Conservation (phyloP, 1,140 invertebrate genomes). For the Dinothrombium tinctorium region DNA sequence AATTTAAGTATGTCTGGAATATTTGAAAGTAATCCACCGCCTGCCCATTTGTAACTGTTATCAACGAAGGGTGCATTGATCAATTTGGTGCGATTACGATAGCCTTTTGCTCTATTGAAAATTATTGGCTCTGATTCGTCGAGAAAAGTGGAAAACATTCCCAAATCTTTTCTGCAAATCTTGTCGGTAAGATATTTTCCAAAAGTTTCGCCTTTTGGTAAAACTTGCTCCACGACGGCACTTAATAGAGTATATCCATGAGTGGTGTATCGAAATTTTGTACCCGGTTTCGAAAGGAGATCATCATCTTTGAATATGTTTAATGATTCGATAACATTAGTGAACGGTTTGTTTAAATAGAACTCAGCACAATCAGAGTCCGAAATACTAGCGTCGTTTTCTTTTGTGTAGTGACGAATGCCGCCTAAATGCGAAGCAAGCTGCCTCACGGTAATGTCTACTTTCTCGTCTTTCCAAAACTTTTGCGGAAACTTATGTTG, state of each 20-base stretch:
- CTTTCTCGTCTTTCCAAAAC: constrained; percentile 23
- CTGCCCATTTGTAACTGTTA: constrained; percentile 39
- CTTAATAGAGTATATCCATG: constrained; percentile 33
- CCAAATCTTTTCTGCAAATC: constrained; percentile 25
- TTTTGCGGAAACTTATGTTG: constrained; percentile 28
- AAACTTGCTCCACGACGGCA: constrained; percentile 30
- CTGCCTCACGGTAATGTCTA: constrained; percentile 27
- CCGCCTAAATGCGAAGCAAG: constrained; percentile 29
- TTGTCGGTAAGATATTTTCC: constrained; percentile 19
- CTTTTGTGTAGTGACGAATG: constrained; percentile 28
- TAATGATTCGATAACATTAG: constrained; percentile 25
- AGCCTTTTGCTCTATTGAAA: constrained; percentile 28
- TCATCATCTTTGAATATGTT: constrained; percentile 35
- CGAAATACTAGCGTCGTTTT: constrained; percentile 10
- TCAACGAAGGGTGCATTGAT: constrained; percentile 35
- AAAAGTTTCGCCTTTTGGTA: constrained; percentile 22
- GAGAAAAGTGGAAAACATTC: constrained; percentile 29
- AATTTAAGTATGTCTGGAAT: constrained; percentile 31
- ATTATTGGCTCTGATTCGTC: constrained; percentile 30
- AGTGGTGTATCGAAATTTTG: constrained; percentile 31
- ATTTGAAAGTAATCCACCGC: constrained; percentile 37
- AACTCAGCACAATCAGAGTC: too few species aligned
- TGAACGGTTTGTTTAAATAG: constrained; percentile 25
- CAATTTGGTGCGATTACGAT: constrained; percentile 15
- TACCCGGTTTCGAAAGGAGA: constrained; percentile 30